A percentile compares a stretch with the other conserved stretches of the same genome.
These are phyloP conservation scores for Apus apus DNA, from an alignment of 2,113 vertebrate species.

Conservation along the genomic window DNA sequence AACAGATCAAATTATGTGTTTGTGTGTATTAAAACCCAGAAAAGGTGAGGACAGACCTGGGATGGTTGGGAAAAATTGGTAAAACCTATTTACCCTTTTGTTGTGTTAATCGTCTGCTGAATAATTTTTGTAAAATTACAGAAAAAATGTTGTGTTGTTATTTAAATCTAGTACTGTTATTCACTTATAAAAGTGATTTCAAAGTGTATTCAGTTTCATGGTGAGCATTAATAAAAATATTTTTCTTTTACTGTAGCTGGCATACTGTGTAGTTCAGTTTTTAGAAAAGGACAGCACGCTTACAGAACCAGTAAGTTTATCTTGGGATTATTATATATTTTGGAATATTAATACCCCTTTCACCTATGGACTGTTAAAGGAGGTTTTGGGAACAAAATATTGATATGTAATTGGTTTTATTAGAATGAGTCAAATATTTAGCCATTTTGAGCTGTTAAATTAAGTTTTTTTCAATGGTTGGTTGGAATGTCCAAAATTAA, in stretches of 20 bases:
- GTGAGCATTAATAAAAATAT: neutral
- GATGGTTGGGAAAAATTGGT: neutral
- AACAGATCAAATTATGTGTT: neutral
- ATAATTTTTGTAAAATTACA: neutral
- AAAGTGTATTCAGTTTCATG: neutral
- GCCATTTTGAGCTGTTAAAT: neutral
- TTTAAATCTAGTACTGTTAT: neutral
- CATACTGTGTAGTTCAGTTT: constrained; percentile 97
- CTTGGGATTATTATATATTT: neutral
- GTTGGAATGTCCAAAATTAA: neutral
- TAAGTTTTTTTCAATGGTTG: neutral
- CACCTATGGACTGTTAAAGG: neutral
- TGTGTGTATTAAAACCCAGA: neutral
- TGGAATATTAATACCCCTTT: neutral
- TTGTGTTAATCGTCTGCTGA: neutral
- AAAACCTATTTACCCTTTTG: neutral
- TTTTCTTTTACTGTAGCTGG: constrained; percentile 82
- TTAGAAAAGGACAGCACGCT: constrained; percentile 98
- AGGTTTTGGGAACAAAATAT: neutral
- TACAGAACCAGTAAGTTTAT: constrained; percentile 90
- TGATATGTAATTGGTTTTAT: neutral
- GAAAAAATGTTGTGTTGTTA: neutral
- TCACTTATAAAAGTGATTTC: neutral
- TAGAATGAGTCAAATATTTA: neutral
- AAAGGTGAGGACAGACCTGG: neutral